Evolutionary conservation across 1,140 invertebrate species (phyloP), one percentile per base, ranked within the genome.

Genomic region (Campodea augens): DNA sequence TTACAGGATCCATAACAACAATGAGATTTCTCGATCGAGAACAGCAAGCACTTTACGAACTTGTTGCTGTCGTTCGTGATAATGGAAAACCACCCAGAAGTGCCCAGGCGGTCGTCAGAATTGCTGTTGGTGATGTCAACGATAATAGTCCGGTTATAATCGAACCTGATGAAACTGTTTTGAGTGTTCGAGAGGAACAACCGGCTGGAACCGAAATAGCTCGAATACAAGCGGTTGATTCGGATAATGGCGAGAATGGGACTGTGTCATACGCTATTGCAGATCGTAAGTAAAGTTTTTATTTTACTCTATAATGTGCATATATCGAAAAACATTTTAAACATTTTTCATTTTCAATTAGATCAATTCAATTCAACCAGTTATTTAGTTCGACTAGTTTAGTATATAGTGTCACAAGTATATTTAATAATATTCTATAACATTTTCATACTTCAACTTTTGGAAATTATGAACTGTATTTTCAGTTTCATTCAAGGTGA

Each of bases 121-220:
- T 95, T 0, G 65, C 69, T 46, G 75, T 87, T 2, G 70, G 73
- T 13, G 89, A 93, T 60, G 75, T 86, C 3, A 95, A 95, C 60
- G 89, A 95, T 62, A 92, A 93, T 64, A 70, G 78, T 5, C 86
- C 86, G 10, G 74, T 81, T 60, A 86, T 92, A 45, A 73, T 87
- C 24, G 83, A 89, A 61, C 86, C 84, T 4, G 74, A 81, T 55
- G 81, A 87, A 58, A 81, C 86, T 58, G 75, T 85, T 4, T 76
- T 91, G 1, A 83, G 83, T 52, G 81, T 90, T 7, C 69, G 85
- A 36, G 86, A 90, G 62, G 84, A 89, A 60, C 83, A 88, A 52
- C 79, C 82, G 23, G 72, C 80, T 7, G 81, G 81, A 12, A 78
- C 82, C 0, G 84, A 89, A 64, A 82, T 91, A 15, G 79, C 83